Percentiles rank a stretch among this genome's conserved stretches.
Evolutionary conservation across 2,797 vertebrate genomes (phyloP).

Genomic region (Synaphobranchus kaupii): DNA sequence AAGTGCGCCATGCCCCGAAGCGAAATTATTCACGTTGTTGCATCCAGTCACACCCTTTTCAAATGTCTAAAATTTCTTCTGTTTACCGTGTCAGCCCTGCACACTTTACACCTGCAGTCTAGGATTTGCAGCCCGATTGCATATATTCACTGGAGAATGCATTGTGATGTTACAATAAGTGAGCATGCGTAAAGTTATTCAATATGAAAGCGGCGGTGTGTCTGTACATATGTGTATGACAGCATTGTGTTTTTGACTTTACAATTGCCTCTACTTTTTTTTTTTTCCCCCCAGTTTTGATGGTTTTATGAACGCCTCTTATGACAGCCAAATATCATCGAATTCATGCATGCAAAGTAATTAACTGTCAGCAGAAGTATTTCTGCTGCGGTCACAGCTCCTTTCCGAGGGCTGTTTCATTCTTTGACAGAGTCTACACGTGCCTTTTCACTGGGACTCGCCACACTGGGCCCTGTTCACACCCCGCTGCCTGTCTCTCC

Average conservation of each 20-base stretch:
- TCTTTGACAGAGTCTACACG: background rate
- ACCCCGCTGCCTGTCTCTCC: conserved; percentile 22
- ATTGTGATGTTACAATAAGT: background rate
- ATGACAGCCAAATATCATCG: background rate
- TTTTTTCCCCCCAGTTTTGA: background rate
- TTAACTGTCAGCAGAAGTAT: background rate
- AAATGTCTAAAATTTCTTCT: background rate
- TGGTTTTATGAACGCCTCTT: background rate
- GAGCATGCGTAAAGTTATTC: too few species aligned
- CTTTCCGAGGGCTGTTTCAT: background rate
- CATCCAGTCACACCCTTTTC: conserved; percentile 35
- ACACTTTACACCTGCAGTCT: background rate
- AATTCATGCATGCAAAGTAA: background rate
- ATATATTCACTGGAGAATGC: background rate
- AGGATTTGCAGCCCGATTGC: background rate
- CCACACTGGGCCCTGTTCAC: conserved; percentile 10
- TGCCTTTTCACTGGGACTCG: conserved; percentile 44
- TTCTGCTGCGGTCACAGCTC: background rate
- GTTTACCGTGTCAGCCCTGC: background rate
- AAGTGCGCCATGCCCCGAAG: conserved; percentile 44
- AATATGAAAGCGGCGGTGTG: background rate
- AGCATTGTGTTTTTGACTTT: background rate
- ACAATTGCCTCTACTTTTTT: background rate
- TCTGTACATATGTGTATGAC: background rate
- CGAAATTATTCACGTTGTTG: conserved; percentile 33